A percentile compares a stretch with the other conserved stretches of the same genome.
Evolutionary conservation across 2,888 invertebrate species (phyloP).

Genomic region (Choreutis nemorana): DNA sequence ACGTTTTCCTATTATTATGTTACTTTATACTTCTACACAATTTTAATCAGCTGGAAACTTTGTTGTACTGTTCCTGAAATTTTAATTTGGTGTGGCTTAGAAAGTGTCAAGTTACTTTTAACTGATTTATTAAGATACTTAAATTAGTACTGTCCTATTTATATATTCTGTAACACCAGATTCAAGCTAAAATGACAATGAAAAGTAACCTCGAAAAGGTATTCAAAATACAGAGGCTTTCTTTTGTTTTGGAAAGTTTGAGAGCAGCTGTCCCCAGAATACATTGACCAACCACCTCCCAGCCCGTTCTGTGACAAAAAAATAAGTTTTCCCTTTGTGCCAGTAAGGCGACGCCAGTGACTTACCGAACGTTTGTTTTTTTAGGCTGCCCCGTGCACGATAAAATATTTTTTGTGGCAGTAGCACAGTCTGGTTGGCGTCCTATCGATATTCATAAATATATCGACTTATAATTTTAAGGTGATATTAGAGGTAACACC

Average conservation of each 20-base stretch:
- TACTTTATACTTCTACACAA: no score
- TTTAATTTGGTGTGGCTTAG: no score
- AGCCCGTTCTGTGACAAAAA: constrained; percentile 52
- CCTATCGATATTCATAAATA: constrained; percentile 21
- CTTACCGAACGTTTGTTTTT: constrained; percentile 61
- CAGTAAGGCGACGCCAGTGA: constrained; percentile 48
- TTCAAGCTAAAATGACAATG: no score
- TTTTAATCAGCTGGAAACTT: no score
- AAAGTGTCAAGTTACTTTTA: no score
- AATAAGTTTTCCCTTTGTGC: constrained; percentile 45
- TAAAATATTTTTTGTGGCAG: constrained; percentile 65
- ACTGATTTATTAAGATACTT: no score
- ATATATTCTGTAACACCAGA: no score
- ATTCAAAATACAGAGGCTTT: neutral
- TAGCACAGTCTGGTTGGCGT: constrained; percentile 31
- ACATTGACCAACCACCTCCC: constrained; percentile 35
- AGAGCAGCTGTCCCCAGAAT: constrained; percentile 22
- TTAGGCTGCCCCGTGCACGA: constrained; percentile 59
- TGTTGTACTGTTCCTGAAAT: no score
- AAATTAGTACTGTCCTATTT: no score
- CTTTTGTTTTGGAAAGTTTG: constrained; percentile 18
- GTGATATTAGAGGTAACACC: no score
- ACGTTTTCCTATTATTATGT: no score
- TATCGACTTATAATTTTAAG: constrained; percentile 5
- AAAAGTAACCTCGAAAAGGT: no score